Conservation (phyloP, 2,113 vertebrate species). For the Callipepla californica region DNA sequence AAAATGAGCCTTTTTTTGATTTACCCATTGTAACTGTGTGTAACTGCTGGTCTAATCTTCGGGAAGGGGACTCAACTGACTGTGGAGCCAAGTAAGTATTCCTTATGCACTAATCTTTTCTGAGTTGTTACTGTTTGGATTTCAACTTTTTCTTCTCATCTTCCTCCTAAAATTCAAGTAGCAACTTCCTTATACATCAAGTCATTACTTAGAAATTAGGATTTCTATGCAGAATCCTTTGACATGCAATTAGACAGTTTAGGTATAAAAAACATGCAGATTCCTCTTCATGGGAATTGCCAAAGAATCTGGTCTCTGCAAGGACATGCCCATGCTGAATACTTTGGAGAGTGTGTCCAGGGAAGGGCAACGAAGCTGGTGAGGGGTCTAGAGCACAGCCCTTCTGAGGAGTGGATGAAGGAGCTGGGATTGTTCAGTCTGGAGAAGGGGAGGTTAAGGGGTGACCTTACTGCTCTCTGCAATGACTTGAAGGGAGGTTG, state of each 20-base stretch:
- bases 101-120: background rate
- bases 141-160: background rate
- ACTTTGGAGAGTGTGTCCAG: background rate
- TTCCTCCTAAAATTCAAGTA: background rate
- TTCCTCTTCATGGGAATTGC: background rate
- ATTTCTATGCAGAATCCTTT: background rate
- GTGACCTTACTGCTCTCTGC: too few relatives aligned
- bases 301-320: background rate
- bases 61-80: constrained; percentile 25
- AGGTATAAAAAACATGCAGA: background rate
- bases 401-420: too few relatives aligned
- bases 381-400: too few relatives aligned
- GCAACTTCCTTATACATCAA: background rate
- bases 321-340: background rate
- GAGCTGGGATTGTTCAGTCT: too few relatives aligned
- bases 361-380: too few relatives aligned
- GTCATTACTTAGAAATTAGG: background rate
- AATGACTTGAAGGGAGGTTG: too few relatives aligned
- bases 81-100: constrained; percentile 13
- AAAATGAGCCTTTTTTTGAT: background rate
- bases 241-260: background rate
- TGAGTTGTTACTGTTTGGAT: background rate
- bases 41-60: background rate
- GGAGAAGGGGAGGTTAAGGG: too few relatives aligned
- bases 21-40: background rate